phyloP scores from a whole-genome alignment of 2,888 invertebrate genomes.

The Latrodectus elegans region DNA sequence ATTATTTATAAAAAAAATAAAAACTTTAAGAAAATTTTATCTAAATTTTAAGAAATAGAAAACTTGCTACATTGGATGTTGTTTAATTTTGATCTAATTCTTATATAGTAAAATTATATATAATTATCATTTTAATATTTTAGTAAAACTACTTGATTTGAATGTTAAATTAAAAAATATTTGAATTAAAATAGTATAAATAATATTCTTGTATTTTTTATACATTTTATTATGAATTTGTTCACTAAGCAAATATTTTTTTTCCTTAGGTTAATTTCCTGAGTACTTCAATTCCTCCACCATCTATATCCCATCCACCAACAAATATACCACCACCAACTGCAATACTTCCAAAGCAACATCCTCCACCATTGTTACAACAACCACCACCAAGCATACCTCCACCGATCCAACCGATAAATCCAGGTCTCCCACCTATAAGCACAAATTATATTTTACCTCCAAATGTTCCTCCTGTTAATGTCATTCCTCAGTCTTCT shows the following conservation, averaged over 20 bases:
- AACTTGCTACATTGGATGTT: too few species aligned
- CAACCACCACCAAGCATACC: constrained; percentile 27
- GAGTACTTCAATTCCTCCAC: constrained; percentile 24
- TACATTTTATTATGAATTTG: not conserved
- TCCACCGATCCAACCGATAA: not conserved
- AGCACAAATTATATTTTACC: constrained; percentile 32
- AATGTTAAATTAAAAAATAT: too few species aligned
- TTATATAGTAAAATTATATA: too few species aligned
- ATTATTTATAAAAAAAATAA: too few species aligned
- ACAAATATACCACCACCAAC: constrained; percentile 40
- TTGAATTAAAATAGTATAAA: not conserved
- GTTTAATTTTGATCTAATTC: too few species aligned
- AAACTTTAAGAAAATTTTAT: too few species aligned
- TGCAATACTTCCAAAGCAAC: constrained; percentile 13
- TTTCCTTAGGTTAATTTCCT: constrained; percentile 35
- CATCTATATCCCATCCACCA: constrained; percentile 28
- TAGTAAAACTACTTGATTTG: too few species aligned
- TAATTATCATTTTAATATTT: too few species aligned
- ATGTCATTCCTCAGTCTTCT: constrained; percentile 25
- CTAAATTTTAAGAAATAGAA: too few species aligned
- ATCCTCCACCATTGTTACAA: constrained; percentile 27
- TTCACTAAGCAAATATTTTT: not conserved
- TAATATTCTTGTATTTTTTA: not conserved
- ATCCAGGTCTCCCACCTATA: constrained; percentile 17
- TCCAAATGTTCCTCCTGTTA: constrained; percentile 28